These are phyloP conservation scores for Timema podura DNA, from an alignment of 2,888 invertebrate genomes.

Conservation along the genomic window DNA sequence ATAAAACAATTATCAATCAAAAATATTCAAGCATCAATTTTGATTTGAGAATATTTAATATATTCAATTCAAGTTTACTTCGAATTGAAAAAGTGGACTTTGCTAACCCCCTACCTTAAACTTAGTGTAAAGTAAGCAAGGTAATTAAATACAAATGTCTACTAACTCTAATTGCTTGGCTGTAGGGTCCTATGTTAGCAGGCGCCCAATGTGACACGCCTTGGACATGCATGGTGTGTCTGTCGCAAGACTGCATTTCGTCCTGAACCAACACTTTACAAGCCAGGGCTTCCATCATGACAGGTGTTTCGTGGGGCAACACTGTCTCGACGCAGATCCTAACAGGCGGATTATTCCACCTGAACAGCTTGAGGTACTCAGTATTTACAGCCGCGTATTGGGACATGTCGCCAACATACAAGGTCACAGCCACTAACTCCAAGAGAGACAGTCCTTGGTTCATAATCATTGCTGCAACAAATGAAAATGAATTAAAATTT, in stretches of 20 bases:
- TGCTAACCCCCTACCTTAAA: no score
- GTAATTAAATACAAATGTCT: neutral
- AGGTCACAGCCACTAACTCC: slow-evolving; percentile 75
- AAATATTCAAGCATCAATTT: no score
- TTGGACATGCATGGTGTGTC: slow-evolving; percentile 89
- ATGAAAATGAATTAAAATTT: no score
- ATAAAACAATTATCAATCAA: no score
- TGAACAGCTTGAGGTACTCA: slow-evolving; percentile 69
- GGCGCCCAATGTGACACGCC: slow-evolving; percentile 98
- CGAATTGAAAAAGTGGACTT: no score
- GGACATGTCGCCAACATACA: slow-evolving; percentile 80
- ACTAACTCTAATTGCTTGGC: slow-evolving; percentile 80
- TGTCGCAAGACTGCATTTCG: slow-evolving; percentile 36
- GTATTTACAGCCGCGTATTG: slow-evolving; percentile 73
- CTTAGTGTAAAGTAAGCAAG: no score
- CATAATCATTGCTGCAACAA: no score
- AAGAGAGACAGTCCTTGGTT: slow-evolving; percentile 32
- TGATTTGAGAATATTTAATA: no score
- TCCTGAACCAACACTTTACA: slow-evolving; percentile 44
- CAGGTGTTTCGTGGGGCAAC: slow-evolving; percentile 63
- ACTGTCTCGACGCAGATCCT: slow-evolving; percentile 82
- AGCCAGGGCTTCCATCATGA: slow-evolving; percentile 72
- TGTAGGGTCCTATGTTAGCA: slow-evolving; percentile 94
- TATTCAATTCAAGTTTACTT: no score
- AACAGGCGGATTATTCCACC: slow-evolving; percentile 69